These are phyloP conservation scores for Tinea semifulvella DNA, from an alignment of 2,888 invertebrate genomes.

Conservation along the genomic window DNA sequence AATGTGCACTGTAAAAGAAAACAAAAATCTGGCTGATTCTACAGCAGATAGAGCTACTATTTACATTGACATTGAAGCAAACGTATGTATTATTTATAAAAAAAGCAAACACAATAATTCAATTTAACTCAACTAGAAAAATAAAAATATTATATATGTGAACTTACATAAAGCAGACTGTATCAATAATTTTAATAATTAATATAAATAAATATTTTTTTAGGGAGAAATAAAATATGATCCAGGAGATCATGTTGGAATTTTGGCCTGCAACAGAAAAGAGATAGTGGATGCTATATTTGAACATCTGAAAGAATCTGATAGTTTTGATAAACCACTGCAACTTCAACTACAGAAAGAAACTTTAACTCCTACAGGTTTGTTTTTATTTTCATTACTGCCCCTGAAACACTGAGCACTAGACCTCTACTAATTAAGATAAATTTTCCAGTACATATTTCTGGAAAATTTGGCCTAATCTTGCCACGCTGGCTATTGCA, in stretches of 20 bases:
- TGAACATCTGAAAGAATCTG: conserved; percentile 70
- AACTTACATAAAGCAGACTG: too few species aligned
- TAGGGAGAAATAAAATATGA: conserved; percentile 72
- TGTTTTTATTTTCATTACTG: too few species aligned
- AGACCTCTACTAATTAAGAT: too few species aligned
- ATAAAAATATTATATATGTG: too few species aligned
- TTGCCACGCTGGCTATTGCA: too few species aligned
- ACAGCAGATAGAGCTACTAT: conserved; percentile 64
- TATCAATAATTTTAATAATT: too few species aligned
- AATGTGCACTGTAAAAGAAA: conserved; percentile 59
- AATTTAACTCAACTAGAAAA: too few species aligned
- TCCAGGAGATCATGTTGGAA: conserved; percentile 93
- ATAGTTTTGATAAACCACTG: conserved; percentile 72
- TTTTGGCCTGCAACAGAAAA: conserved; percentile 83
- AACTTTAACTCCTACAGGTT: conserved; percentile 84
- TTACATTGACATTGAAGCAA: conserved; percentile 64
- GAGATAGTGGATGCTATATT: conserved; percentile 84
- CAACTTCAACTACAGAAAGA: conserved; percentile 85
- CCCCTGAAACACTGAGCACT: too few species aligned
- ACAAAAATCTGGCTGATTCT: conserved; percentile 68
- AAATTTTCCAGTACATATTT: too few species aligned
- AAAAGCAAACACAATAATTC: too few species aligned
- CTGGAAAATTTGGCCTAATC: too few species aligned
- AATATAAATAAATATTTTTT: too few species aligned
- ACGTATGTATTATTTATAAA: conserved; percentile 30